These are phyloP conservation scores for Samia ricini DNA, from an alignment of 1,140 invertebrate species.

Conservation along the genomic window DNA sequence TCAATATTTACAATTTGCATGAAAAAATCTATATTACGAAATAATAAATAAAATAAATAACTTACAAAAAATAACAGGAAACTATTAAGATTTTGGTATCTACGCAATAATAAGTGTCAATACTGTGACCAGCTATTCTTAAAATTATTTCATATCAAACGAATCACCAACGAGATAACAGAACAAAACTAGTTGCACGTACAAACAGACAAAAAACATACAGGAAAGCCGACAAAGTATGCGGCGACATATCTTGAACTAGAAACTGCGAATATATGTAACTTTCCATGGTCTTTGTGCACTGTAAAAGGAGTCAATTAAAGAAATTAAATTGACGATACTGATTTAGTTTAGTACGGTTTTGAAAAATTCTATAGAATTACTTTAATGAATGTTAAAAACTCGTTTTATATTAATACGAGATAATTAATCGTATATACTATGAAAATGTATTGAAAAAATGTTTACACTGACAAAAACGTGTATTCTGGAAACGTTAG, in stretches of 20 bases:
- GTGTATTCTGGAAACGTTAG: neutral
- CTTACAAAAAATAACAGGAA: too few relatives aligned
- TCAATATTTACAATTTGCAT: too few relatives aligned
- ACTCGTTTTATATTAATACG: neutral
- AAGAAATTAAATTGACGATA: constrained; percentile 23
- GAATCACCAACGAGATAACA: neutral
- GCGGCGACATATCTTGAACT: neutral
- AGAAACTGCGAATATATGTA: constrained; percentile 2
- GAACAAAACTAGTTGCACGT: neutral
- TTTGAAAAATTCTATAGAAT: constrained; percentile 57
- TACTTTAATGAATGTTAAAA: constrained; percentile 47
- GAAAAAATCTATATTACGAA: too few relatives aligned
- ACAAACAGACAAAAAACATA: neutral
- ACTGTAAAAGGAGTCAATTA: constrained; percentile 31
- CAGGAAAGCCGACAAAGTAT: constrained; percentile 6
- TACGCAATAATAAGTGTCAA: constrained; percentile 2
- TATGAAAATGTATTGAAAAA: constrained; percentile 22
- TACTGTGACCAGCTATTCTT: too few relatives aligned
- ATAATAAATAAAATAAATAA: too few relatives aligned
- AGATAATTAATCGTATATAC: neutral
- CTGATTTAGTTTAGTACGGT: constrained; percentile 21
- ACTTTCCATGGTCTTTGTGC: constrained; percentile 2
- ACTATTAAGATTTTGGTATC: too few relatives aligned
- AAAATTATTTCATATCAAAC: neutral
- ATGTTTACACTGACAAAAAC: constrained; percentile 20